A percentile compares a stretch with the other conserved stretches of the same genome.
These are phyloP conservation scores for Agapornis canus DNA, from an alignment of 2,797 vertebrate species.

Conservation along the genomic window DNA sequence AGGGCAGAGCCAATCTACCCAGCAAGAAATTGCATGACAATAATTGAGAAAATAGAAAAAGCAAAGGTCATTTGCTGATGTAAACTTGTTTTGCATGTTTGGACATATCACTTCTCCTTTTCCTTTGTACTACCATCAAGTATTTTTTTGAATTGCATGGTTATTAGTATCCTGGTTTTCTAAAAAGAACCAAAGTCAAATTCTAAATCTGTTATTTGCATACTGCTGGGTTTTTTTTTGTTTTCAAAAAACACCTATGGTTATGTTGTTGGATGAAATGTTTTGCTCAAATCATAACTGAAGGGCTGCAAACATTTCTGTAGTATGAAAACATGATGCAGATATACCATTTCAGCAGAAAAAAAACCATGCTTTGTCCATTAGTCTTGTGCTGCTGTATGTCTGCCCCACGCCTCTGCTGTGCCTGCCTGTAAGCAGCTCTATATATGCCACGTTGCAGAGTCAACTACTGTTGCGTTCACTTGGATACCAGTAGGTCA, in stretches of 20 bases:
- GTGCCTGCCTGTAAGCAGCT: not conserved
- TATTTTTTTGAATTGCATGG: not conserved
- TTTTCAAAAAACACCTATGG: not conserved
- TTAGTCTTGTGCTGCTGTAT: not conserved
- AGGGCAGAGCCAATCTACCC: not conserved
- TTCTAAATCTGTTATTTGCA: not conserved
- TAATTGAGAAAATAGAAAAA: not conserved
- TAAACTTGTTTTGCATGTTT: not conserved
- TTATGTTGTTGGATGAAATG: not conserved
- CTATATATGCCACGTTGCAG: not conserved
- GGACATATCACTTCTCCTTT: fast-evolving
- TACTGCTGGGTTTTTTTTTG: not conserved
- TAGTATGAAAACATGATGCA: not conserved
- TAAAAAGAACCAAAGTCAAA: not conserved
- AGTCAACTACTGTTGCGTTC: not conserved
- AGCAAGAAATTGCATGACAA: not conserved
- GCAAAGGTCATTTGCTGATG: not conserved
- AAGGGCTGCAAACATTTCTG: not conserved
- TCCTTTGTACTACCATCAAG: not conserved
- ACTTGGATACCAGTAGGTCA: not conserved
- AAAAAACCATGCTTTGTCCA: not conserved
- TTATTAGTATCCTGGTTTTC: not conserved
- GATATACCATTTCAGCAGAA: not conserved
- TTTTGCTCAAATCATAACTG: not conserved
- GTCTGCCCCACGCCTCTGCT: not conserved